Evolutionary conservation across 2,797 vertebrate species (phyloP), one percentile per base, ranked within the genome.

Genomic region (Acanthornis magna): DNA sequence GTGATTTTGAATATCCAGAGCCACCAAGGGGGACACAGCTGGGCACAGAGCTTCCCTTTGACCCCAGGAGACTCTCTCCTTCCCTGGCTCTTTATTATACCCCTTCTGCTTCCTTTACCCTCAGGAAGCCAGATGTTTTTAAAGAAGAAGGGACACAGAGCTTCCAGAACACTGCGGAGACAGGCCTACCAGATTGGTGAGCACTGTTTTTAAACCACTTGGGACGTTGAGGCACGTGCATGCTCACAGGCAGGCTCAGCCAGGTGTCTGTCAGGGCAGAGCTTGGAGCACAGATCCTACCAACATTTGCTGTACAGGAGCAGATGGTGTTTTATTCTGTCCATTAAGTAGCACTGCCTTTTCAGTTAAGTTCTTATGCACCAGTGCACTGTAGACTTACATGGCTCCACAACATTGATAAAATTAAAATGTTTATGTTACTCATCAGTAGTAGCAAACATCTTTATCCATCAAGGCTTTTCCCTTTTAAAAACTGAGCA

Each of bases 51-150:
- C 79, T 91, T 86, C 84, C 85, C 73, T 90, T 96, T 92, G 73
- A 92, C 91, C 89, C 62, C 93, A 96, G 85, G 89, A 97, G 95
- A 92, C 76, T 91, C 84, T 94, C 89, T 91, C 77, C 88, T 96
- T 96, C 96, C 89, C 60, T 93, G 88, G 96, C 96, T 96, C 95
- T 93, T 96, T 97, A 92, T 96, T 97, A 95, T 91, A 96, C 95
- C 95, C 95, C 95, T 95, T 97, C 94, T 96, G 95, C 95, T 97
- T 96, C 96, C 96, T 96, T 94, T 97, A 94, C 96, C 96, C 94
- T 96, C 96, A 97, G 96, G 96, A 97, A 97, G 96, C 96, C 96
- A 97, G 96, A 95, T 96, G 96, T 95, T 97, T 96, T 96, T 93
- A 97, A 97, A 96, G 96, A 97, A 96, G 96, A 97, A 96, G 95